Conservation (phyloP, 2,797 vertebrate species). For the Coracias cyanogaster region DNA sequence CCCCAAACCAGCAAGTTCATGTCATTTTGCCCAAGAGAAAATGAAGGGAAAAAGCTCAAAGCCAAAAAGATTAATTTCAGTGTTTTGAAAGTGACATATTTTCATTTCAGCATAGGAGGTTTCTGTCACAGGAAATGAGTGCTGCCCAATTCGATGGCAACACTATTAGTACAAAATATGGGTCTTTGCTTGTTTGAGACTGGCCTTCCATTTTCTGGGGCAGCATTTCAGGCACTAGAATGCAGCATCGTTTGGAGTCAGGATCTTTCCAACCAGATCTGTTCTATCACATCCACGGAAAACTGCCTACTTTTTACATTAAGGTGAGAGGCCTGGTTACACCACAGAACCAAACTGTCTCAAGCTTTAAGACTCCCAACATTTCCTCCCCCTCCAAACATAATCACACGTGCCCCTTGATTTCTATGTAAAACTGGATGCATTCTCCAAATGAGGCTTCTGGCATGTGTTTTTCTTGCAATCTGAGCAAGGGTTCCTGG, state of each 20-base stretch:
- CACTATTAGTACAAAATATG: background rate
- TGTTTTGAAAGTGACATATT: background rate
- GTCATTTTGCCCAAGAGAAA: background rate
- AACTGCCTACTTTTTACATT: background rate
- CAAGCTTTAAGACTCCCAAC: background rate
- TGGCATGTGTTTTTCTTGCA: background rate
- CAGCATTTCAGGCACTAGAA: background rate
- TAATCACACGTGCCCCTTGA: background rate
- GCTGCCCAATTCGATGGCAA: background rate
- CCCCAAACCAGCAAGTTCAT: background rate
- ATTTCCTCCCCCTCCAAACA: background rate
- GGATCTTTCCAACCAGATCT: background rate
- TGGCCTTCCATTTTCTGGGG: background rate
- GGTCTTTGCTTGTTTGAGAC: background rate
- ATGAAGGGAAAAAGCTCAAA: background rate
- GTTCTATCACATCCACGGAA: background rate
- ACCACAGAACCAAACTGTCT: background rate
- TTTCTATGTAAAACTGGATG: background rate
- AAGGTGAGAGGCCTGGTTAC: background rate
- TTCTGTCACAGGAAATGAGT: background rate
- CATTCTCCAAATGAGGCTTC: background rate
- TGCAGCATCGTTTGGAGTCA: background rate
- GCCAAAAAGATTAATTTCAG: background rate
- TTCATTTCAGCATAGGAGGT: background rate
- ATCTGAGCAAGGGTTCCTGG: background rate